Evolutionary conservation across 2,797 vertebrate genomes (phyloP), one percentile per base, ranked within the genome.

Genomic region (Lepilemur ruficaudatus): DNA sequence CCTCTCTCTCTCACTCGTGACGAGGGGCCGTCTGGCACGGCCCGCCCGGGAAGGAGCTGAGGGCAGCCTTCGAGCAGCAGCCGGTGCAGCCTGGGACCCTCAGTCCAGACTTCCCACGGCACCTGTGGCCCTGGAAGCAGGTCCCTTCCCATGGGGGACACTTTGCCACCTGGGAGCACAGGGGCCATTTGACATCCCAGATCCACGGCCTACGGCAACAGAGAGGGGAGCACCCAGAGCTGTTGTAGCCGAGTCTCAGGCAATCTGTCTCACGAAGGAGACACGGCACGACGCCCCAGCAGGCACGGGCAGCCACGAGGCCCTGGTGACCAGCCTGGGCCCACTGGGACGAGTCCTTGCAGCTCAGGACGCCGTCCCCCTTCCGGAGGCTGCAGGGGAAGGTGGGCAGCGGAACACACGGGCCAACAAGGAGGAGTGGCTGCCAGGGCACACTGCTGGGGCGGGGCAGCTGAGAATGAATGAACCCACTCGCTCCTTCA

Each of bases 271-370:
- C 4, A 18, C 14, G 20, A 18, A 3, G 23, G 1, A 25, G 38
- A 23, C 59, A 2, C 7, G 15, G 8, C 1, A 7, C 23, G 2
- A 17, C 0, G 0, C 30, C 12, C 10, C 4, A 9, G 61, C 20
- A 13, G 18, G 12, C 93, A 0, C 5, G 14, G n/a, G 3, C 9
- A 0, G 11, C 30, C 3, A 3, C 15, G 5, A 48, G 23, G 28
- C 4, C n/a, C 7, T 4, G 3, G 59, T 28, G 11, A 55, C 7
- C 4, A 7, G 28, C 46, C 17, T 13, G 7, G 50, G 14, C 38
- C 17, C 10, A 2, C 2, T 0, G 0, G 67, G 18, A 10, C 2
- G 2, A 2, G 1, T 18, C 76, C 55, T 25, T 30, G 15, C 7
- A 12, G n/a, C n/a, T 1, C 2, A 14, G 28, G 20, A 32, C 6